Conservation (phyloP, 64 coral and sea anemone species). For the Dendrophyllia cribrosa region DNA sequence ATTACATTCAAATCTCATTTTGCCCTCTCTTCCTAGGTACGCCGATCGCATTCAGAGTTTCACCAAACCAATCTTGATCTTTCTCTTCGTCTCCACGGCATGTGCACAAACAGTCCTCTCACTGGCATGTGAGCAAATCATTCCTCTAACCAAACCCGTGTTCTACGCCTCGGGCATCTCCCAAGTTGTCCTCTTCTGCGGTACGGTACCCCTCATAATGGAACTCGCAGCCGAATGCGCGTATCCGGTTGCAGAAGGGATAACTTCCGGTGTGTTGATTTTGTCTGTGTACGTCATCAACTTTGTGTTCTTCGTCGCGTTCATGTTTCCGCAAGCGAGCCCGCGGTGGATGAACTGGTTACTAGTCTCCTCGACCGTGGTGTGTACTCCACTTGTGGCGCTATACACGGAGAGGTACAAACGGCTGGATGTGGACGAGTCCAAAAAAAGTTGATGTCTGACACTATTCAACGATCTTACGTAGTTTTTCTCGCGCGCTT, state of each 20-base stretch:
- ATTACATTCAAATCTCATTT: background rate
- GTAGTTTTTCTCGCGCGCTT: too few relatives aligned
- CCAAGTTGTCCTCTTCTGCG: slow-evolving; percentile 77
- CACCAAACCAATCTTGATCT: slow-evolving; percentile 77
- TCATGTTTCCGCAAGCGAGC: slow-evolving; percentile 93
- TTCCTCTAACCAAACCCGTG: slow-evolving; percentile 64
- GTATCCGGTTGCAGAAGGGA: slow-evolving; percentile 91
- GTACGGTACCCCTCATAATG: slow-evolving; percentile 83
- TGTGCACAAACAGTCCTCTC: slow-evolving; percentile 72
- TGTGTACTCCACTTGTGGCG: slow-evolving; percentile 78
- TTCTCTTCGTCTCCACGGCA: slow-evolving; percentile 60
- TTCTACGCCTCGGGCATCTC: slow-evolving; percentile 76
- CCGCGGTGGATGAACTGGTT: slow-evolving; percentile 97
- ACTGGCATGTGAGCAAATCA: slow-evolving; percentile 75
- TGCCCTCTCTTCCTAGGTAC: slow-evolving; percentile 56
- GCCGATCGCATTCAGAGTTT: slow-evolving; percentile 82
- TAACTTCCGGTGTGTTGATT: slow-evolving; percentile 88
- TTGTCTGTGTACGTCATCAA: slow-evolving; percentile 88
- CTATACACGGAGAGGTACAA: slow-evolving; percentile 73
- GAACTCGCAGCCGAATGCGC: slow-evolving; percentile 88
- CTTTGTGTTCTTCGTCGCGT: slow-evolving; percentile 85
- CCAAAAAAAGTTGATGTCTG: slow-evolving; percentile 26
- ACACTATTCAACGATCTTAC: too few relatives aligned
- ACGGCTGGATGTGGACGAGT: slow-evolving; percentile 79
- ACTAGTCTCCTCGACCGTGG: slow-evolving; percentile 72